Evolutionary conservation across 2,888 invertebrate genomes (phyloP).

Genomic region (Megamerina dolium): DNA sequence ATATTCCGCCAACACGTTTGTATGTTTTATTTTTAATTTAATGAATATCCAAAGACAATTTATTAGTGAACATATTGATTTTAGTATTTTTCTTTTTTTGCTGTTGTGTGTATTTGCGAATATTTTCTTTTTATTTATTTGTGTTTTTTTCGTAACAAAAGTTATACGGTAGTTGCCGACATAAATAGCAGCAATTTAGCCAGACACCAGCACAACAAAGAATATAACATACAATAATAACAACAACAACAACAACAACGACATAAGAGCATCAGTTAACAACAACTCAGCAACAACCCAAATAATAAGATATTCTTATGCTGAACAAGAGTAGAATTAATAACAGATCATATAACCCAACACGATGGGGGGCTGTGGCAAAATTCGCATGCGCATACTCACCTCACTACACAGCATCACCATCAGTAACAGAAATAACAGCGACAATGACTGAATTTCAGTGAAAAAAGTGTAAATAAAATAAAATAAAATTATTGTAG

Average conservation of each 20-base stretch:
- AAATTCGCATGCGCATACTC: background rate
- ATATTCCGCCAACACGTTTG: no score
- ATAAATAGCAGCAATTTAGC: constrained; percentile 49
- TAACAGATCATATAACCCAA: constrained; percentile 41
- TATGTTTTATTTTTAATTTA: constrained; percentile 36
- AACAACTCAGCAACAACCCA: background rate
- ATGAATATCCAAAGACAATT: constrained; percentile 48
- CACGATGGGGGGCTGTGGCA: constrained; percentile 29
- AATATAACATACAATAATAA: constrained; percentile 6
- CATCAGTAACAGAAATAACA: constrained; percentile 4
- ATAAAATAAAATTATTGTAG: no score
- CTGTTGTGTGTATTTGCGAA: constrained; percentile 10
- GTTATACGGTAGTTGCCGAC: constrained; percentile 50
- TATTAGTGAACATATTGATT: constrained; percentile 50
- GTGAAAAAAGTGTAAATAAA: no score
- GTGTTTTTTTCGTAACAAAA: constrained; percentile 21
- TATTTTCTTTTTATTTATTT: background rate
- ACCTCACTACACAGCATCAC: constrained; percentile 19
- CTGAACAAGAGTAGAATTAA: constrained; percentile 31
- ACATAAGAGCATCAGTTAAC: background rate
- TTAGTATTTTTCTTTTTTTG: constrained; percentile 38
- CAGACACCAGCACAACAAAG: constrained; percentile 24
- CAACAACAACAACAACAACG: constrained; percentile 7
- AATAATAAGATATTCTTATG: constrained; percentile 1
- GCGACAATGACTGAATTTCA: background rate